Evolutionary conservation across 2,113 vertebrate species (phyloP).

Genomic region (Rhodinocichla rosea): DNA sequence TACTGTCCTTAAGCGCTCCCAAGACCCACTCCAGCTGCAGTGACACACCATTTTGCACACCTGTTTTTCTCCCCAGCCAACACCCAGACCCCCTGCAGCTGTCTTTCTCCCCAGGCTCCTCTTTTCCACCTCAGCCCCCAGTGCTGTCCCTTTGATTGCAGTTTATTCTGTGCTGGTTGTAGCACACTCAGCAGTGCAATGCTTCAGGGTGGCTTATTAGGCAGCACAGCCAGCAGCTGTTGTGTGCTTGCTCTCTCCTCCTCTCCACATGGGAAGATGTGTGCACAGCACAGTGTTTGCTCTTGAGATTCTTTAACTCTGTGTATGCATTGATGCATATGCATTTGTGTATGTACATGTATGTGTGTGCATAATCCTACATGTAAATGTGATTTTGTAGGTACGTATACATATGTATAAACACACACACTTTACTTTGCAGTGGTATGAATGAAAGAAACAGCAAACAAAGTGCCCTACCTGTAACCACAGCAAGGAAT

Average conservation of each 20-base stretch:
- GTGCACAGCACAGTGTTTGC: not conserved
- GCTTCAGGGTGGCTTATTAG: not conserved
- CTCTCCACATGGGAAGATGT: not conserved
- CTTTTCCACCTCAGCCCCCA: not conserved
- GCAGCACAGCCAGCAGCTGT: not conserved
- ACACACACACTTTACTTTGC: not conserved
- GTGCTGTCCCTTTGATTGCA: not conserved
- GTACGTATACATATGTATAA: not conserved
- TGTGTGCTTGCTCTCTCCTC: not conserved
- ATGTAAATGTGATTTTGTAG: not conserved
- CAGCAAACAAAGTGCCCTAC: not conserved
- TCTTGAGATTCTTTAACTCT: not conserved
- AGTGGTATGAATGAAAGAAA: not conserved
- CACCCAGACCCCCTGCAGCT: not conserved
- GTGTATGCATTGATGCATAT: fast-evolving
- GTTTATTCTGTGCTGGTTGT: not conserved
- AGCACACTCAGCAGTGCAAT: not conserved
- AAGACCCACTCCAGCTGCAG: not conserved
- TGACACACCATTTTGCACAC: not conserved
- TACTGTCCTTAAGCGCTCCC: not conserved
- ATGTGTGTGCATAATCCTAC: not conserved
- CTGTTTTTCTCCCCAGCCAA: not conserved
- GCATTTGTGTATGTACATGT: not conserved
- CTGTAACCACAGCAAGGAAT: not conserved
- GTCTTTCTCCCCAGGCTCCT: not conserved